These are phyloP conservation scores for Drosophila melanosoma DNA, from an alignment of 2,888 invertebrate species.

Conservation along the genomic window DNA sequence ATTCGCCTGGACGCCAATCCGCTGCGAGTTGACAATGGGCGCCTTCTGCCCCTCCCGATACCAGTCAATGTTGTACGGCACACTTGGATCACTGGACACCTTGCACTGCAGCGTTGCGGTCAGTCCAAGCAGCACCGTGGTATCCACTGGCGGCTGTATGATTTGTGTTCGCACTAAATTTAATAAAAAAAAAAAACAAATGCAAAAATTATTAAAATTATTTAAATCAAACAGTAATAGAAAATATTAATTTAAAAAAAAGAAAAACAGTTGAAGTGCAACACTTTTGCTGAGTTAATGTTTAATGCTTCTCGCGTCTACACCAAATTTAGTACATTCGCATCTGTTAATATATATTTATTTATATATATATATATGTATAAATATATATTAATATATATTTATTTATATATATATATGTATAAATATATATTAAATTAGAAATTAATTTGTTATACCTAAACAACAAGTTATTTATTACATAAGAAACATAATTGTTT, in stretches of 20 bases:
- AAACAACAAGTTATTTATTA: not conserved
- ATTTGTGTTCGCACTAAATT: conserved; percentile 94
- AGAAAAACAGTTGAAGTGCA: conserved; percentile 55
- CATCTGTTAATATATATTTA: not conserved
- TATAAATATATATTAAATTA: not conserved
- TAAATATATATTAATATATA: not conserved
- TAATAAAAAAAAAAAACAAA: conserved; percentile 9
- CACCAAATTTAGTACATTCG: conserved; percentile 36
- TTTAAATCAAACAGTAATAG: not conserved
- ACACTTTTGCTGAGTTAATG: conserved; percentile 6
- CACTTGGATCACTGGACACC: conserved; percentile 95
- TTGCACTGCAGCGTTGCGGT: conserved; percentile 97
- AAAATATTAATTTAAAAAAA: conserved; percentile 36
- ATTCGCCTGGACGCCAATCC: conserved; percentile 91
- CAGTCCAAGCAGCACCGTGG: conserved; percentile 95
- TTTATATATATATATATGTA: not conserved
- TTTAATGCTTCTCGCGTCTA: conserved; percentile 19
- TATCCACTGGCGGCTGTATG: conserved; percentile 96
- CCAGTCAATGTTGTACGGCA: conserved; percentile 95
- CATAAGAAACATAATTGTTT: not conserved
- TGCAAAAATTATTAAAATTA: not conserved
- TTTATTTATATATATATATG: not conserved
- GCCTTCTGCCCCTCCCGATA: conserved; percentile 91
- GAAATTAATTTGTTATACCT: not conserved
- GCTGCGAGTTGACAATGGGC: conserved; percentile 88